Conservation (phyloP, 2,113 vertebrate genomes). For the Brienomyrus brachyistius region DNA sequence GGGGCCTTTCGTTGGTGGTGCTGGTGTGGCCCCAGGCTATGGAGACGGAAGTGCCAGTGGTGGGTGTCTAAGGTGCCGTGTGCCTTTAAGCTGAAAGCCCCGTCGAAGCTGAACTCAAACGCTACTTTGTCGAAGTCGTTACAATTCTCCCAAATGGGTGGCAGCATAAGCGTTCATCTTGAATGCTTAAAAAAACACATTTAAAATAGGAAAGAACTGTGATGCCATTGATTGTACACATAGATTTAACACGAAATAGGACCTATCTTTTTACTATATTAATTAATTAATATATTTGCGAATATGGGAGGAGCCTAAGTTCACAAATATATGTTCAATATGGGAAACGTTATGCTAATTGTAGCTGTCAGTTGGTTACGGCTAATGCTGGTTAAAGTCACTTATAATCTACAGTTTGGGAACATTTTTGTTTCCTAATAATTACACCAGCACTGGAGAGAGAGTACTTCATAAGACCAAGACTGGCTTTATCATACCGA, state of each 20-base stretch:
- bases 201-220: too few relatives aligned
- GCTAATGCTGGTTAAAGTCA: background rate
- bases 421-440: background rate
- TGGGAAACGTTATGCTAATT: background rate
- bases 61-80: background rate
- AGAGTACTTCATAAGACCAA: background rate
- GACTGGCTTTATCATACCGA: background rate
- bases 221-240: too few relatives aligned
- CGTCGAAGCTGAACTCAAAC: background rate
- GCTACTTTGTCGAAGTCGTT: too few relatives aligned
- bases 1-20: background rate
- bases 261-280: too few relatives aligned
- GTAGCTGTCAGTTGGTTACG: background rate
- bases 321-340: background rate
- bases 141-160: too few relatives aligned
- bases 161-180: too few relatives aligned
- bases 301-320: background rate
- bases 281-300: background rate
- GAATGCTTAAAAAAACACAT: too few relatives aligned
- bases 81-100: background rate
- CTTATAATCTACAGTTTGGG: background rate
- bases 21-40: background rate
- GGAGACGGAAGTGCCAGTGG: background rate
- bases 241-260: too few relatives aligned
- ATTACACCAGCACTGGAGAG: background rate